Base-by-base conservation (phyloP, 2,113 vertebrate species). In the Pampusana beccarii region DNA sequence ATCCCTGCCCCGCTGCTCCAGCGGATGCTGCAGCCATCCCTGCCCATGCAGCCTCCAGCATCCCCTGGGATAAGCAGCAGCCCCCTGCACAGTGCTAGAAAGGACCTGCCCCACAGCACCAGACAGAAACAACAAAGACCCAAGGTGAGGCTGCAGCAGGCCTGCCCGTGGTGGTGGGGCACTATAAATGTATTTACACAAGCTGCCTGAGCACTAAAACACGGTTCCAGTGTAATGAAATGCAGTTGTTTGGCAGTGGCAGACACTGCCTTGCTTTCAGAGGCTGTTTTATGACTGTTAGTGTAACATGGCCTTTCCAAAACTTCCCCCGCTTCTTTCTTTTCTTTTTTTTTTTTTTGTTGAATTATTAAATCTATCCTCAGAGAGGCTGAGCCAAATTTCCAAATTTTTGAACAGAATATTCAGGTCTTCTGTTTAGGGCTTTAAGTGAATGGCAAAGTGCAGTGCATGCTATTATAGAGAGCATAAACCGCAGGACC, bases 41-140 rank as follows among this genome's bases (percentile, higher is more conserved):
- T 14, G 18, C 1, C 2, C 0, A 0, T 29, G 18, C 48, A 16
- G 40, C 5, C 25, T 29, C 33, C 3, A 7, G 2, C 20, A 42
- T 50, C 24, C 69, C 61, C 60, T n/a, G 29, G 60, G 72, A 61
- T 51, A 36, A 62, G 51, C 24, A 44, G 72, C 28, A 56, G 33
- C 31, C 19, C 57, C 23, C 1, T 4, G 29, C 31, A 56, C 13
- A 19, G 31, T 51, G 25, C 48, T 69, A 36, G 74, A 51, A 50
- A 16, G 20, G 4, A 92, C 21, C 31, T 84, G 51, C 18, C 42
- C 26, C 2, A 1, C 54, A 80, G 24, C 1, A 0, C 31, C 36
- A 54, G 83, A 8, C 23, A 74, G 64, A 71, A 71, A 15, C 3
- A 25, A 66, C 16, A 38, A 42, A 50, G 42, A 71, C 25, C 6